Conservation (phyloP, 2,113 vertebrate species). For the Cryptoleucopteryx plumbea region DNA sequence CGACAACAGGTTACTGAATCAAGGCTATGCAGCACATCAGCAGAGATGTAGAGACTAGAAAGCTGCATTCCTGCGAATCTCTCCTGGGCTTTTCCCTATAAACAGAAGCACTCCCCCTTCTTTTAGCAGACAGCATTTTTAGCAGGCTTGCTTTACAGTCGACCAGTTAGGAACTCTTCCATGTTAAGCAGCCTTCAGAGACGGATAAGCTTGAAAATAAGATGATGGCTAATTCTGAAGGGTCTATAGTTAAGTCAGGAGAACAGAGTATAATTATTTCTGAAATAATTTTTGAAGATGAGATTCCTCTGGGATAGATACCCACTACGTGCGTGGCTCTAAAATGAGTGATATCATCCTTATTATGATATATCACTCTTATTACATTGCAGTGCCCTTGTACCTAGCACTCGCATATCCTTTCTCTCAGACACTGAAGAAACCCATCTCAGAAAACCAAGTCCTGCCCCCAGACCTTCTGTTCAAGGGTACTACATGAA, state of each 20-base stretch:
- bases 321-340: not conserved
- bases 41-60: not conserved
- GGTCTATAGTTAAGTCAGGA: not conserved
- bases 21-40: rapidly evolving
- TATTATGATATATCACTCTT: not conserved
- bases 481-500: not conserved
- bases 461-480: not conserved
- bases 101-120: not conserved
- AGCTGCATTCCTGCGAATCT: not conserved
- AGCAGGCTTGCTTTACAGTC: not conserved
- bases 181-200: not conserved
- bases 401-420: not conserved
- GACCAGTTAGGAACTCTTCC: not conserved
- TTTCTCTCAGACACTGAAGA: not conserved
- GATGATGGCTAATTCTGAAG: not conserved
- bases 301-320: not conserved
- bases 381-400: not conserved
- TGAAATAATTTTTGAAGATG: not conserved
- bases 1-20: not conserved
- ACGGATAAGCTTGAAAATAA: not conserved
- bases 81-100: not conserved
- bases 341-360: not conserved
- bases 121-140: not conserved
- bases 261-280: not conserved
- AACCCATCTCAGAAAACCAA: not conserved